Percentiles rank a stretch among this genome's conserved stretches.
phyloP scores from a whole-genome alignment of 1,140 invertebrate genomes.

The Lycorma delicatula region DNA sequence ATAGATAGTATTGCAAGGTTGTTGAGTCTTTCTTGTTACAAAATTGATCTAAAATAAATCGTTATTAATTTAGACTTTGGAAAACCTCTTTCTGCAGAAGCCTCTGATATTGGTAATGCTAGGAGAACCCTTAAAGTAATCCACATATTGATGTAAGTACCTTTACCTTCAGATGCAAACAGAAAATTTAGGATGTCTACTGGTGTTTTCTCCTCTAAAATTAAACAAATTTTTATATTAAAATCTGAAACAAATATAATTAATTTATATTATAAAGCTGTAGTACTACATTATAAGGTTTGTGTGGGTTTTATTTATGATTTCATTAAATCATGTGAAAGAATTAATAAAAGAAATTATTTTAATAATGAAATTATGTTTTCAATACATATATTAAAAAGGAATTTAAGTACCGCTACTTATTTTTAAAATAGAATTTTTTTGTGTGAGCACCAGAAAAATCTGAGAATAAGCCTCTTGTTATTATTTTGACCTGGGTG shows the following conservation, averaged over 20 bases:
- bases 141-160: not conserved
- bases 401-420: not conserved
- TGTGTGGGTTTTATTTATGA: no score
- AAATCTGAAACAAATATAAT: not conserved
- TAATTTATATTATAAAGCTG: not conserved
- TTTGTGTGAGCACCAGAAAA: no score
- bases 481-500: no score
- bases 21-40: slow-evolving; percentile 5
- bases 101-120: not conserved
- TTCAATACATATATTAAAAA: not conserved
- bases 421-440: not conserved
- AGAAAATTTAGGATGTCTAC: not conserved
- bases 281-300: no score
- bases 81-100: not conserved
- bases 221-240: not conserved
- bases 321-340: no score
- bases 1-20: slow-evolving; percentile 6
- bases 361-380: not conserved
- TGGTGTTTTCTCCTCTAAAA: not conserved
- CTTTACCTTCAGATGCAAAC: not conserved
- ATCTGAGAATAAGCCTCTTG: no score
- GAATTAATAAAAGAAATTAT: not conserved
- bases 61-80: not conserved
- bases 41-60: not conserved
- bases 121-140: not conserved